Base-by-base conservation (phyloP, 2,113 vertebrate species). In the Tretioscincus oriximinensis region DNA sequence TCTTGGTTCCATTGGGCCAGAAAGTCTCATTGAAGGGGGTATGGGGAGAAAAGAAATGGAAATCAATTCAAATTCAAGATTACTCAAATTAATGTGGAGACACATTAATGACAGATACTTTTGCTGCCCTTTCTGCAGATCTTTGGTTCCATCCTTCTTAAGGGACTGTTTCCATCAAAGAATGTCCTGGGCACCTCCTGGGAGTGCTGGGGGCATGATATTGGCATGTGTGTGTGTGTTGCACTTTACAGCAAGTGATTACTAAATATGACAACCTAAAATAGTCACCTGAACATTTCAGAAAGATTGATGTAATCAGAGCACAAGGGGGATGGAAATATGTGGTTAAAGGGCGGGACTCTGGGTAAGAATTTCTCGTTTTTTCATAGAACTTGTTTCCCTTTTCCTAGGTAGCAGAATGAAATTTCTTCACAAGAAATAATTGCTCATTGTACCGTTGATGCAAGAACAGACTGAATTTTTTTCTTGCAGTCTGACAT, bases 351-450 rank as follows among this genome's bases (percentile, higher is more conserved):
- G 18, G 18, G 51, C 18, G 14, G 18, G 12, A 14, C 11, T 63
- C 16, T 0, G 78, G 10, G 7, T 9, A 10, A 49, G 85, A 6
- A 10, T 12, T 0, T 64, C 88, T 80, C 47, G 69, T 78, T 87
- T 24, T 49, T 7, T n/a, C 69, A 26, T 21, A 4, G 5, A 6
- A 5, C 31, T 68, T 21, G 29, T 31, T 31, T 68, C 41, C 68
- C 18, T 21, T 73, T 78, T 88, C n/a, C 45, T 84, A 96, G 95
- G 95, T 64, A 95, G 90, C 85, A 96, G 94, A 89, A 96, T 96
- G 95, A 96, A 96, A 89, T 96, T 96, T 86, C 95, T 96, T 41
- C 95, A 96, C 82, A 96, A 96, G 87, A 96, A 96, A 69, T 96
- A 94, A 82, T 72, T 81, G 2, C 1, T 5, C 47, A 91, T 72